Evolutionary conservation across 2,113 vertebrate genomes (phyloP).

Genomic region (Morone chrysops): DNA sequence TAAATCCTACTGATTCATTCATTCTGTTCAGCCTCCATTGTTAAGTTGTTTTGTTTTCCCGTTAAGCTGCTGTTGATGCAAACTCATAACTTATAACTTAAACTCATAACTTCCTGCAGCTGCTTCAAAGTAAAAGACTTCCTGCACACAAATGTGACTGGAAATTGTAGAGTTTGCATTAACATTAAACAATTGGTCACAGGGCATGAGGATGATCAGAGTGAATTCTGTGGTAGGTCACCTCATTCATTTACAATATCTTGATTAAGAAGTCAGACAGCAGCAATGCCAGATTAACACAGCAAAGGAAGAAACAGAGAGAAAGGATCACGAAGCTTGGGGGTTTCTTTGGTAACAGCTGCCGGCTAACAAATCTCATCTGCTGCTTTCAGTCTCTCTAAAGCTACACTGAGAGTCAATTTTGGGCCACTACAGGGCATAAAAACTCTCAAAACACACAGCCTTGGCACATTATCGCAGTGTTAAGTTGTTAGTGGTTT

Average conservation of each 20-base stretch:
- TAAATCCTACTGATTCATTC: constrained; percentile 45
- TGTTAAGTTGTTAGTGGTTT: too few species aligned
- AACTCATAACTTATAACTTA: constrained; percentile 11
- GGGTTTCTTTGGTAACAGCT: constrained; percentile 2
- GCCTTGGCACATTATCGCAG: too few species aligned
- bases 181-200: neutral
- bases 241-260: constrained; percentile 10
- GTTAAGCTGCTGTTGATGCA: constrained; percentile 32
- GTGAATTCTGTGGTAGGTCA: neutral
- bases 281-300: neutral
- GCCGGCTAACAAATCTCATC: constrained; percentile 15
- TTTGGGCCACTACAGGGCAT: constrained; percentile 17
- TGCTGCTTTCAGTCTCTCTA: constrained; percentile 8
- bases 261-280: constrained; percentile 18
- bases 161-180: neutral
- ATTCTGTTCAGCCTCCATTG: constrained; percentile 11
- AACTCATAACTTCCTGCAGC: constrained; percentile 17
- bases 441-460: neutral
- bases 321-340: too few species aligned
- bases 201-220: neutral
- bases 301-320: neutral
- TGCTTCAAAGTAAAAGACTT: constrained; percentile 22
- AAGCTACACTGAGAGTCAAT: too few species aligned
- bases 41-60: constrained; percentile 6
- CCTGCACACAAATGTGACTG: neutral